These are phyloP conservation scores for Martes martes DNA, from an alignment of 2,113 vertebrate genomes.

Conservation along the genomic window DNA sequence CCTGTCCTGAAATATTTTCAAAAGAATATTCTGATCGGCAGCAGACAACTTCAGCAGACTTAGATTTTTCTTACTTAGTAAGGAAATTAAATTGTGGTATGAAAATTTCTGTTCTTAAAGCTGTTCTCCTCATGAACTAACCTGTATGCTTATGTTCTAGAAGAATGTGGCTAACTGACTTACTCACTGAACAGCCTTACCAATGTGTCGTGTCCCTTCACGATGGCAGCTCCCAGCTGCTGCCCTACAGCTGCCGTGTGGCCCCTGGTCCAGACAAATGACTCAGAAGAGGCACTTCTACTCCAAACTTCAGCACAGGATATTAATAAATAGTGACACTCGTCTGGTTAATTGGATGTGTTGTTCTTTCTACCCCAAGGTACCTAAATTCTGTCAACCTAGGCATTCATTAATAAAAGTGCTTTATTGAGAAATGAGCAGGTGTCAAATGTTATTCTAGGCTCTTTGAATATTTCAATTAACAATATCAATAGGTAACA, in stretches of 20 bases:
- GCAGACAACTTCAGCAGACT: constrained; percentile 65
- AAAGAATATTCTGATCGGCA: constrained; percentile 63
- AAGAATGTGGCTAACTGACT: background rate
- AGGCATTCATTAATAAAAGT: background rate
- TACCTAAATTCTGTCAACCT: background rate
- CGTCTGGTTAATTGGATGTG: background rate
- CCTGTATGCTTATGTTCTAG: background rate
- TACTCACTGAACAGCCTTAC: background rate
- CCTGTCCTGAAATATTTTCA: constrained; percentile 75
- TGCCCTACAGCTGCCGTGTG: background rate
- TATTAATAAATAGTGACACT: background rate
- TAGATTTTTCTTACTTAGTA: constrained; percentile 39
- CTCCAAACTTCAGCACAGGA: background rate
- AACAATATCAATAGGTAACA: background rate
- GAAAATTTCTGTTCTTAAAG: constrained; percentile 20
- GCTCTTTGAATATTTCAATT: background rate
- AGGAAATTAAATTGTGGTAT: constrained; percentile 47
- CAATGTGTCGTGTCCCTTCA: background rate
- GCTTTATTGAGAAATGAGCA: background rate
- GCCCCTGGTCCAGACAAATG: background rate
- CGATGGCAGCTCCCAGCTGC: background rate
- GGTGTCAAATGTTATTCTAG: background rate
- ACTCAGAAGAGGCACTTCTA: background rate
- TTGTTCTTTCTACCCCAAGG: background rate
- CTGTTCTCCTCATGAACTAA: constrained; percentile 2